Base-by-base conservation (phyloP, 2,888 invertebrate genomes). In the Chydorus sphaericus region DNA sequence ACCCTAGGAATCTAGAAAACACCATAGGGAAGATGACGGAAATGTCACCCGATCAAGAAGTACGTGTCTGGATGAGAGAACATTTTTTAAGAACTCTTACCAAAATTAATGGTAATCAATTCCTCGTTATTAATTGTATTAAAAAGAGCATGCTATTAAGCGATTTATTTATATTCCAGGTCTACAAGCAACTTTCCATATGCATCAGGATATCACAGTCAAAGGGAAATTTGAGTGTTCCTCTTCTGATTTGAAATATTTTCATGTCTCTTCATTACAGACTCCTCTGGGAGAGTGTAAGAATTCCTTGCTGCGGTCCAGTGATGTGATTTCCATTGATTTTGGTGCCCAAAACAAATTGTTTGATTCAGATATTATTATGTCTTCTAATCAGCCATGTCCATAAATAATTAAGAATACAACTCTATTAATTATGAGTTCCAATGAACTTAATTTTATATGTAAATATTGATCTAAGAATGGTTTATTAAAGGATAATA, bases 281-380 rank as follows among this genome's bases (percentile, higher is more conserved):
- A 44, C 44, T 26, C 44, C 44, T 3, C 20, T 44, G 26, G 44
- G 44, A 5, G 14, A 20, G 10, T 44, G 44, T 14, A 44, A 44
- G n/a, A 14, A 44, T 6, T 44, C 44, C n/a, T 28, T 44, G 3
- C n/a, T 44, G 26, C 23, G 44, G n/a, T 44, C 44, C 7, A 44
- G 44, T 20, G 44, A 44, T 44, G 44, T 44, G n/a, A 44, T 44
- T 28, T 14, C 11, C 44, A 44, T 44, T 44, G 23, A 44, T 44
- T 44, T 44, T 16, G 18, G n/a, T n/a, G n/a, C n/a, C n/a, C n/a
- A n/a, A n/a, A n/a, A n/a, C n/a, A n/a, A n/a, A n/a, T n/a, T n/a
- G n/a, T n/a, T n/a, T n/a, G n/a, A n/a, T n/a, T n/a, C n/a, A n/a
- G n/a, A n/a, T n/a, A n/a, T n/a, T n/a, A n/a, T n/a, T n/a, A n/a